Evolutionary conservation across 1,140 invertebrate species (phyloP), one percentile per base, ranked within the genome.

Genomic region (Aphis craccivora): DNA sequence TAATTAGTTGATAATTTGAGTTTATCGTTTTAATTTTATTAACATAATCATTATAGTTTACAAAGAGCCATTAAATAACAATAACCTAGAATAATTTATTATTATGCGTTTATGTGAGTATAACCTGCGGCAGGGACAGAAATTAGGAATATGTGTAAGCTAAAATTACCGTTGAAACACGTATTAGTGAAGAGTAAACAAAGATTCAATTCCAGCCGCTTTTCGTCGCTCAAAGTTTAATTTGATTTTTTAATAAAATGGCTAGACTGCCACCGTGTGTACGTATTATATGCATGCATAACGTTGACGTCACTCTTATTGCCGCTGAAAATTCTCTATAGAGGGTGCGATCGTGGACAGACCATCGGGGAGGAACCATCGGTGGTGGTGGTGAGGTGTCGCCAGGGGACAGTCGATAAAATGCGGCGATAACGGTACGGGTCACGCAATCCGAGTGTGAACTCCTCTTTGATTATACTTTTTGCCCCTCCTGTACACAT

Each of bases 401-500:
- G 67, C 90, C 91, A 83, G 60, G 91, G 91, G 91, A 93, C 76
- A 93, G 91, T 93, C 91, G 91, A 93, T 93, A 93, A 93, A 93
- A 93, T 53, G 91, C 81, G 48, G 91, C 81, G 91, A 86, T 86
- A 93, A 93, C 91, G 81, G 91, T 86, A 48, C 81, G 76, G 81
- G 91, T 86, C 91, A 93, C 91, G 91, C 81, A 55, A 93, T 93
- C 81, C 81, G 91, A 93, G 91, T 83, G 76, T 93, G 91, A 92
- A 86, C 91, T 93, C 91, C 91, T 93, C 91, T 93, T 93, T 93
- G 91, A 93, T 93, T 86, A 86, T 86, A 93, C 81, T 93, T 93
- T 93, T 55, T 55, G 43, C 81, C 91, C 51, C 40, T 55, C 25
- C 25, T 90, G 9, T 51, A 90, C 87, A 45, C n/a, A n/a, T 89